Conservation (phyloP, 1,140 invertebrate species). For the Meloidogyne exigua region DNA sequence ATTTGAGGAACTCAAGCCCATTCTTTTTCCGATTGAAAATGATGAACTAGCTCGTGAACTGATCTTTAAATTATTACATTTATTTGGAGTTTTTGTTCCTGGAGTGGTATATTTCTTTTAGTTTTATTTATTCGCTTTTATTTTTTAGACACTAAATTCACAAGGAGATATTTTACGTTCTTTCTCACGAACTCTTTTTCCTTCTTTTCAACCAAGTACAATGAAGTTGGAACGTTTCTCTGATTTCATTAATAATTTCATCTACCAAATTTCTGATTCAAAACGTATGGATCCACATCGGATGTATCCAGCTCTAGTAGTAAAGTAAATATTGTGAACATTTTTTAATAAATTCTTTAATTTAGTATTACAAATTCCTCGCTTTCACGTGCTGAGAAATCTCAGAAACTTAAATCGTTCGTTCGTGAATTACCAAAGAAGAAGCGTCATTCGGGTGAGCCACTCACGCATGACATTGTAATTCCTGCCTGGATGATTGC, state of each 20-base stretch:
- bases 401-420: background rate
- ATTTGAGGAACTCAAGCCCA: slow-evolving; percentile 4
- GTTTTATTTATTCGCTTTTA: background rate
- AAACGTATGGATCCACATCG: slow-evolving; percentile 16
- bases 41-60: background rate
- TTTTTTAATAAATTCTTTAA: background rate
- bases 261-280: slow-evolving; percentile 12
- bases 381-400: background rate
- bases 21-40: slow-evolving; percentile 7
- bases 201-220: slow-evolving; percentile 5
- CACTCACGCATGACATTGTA: background rate
- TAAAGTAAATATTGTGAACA: background rate
- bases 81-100: slow-evolving; percentile 12
- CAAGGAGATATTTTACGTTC: slow-evolving; percentile 14
- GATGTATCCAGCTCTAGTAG: slow-evolving; percentile 17
- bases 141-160: background rate
- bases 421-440: background rate
- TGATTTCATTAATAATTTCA: slow-evolving; percentile 5
- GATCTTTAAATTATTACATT: slow-evolving; percentile 19
- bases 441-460: background rate
- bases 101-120: slow-evolving; percentile 16
- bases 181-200: slow-evolving; percentile 7
- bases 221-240: slow-evolving; percentile 9
- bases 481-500: background rate
- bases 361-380: slow-evolving; percentile 17